Base-by-base conservation (phyloP, 2,113 vertebrate species). In the Notarius quadriscutis region DNA sequence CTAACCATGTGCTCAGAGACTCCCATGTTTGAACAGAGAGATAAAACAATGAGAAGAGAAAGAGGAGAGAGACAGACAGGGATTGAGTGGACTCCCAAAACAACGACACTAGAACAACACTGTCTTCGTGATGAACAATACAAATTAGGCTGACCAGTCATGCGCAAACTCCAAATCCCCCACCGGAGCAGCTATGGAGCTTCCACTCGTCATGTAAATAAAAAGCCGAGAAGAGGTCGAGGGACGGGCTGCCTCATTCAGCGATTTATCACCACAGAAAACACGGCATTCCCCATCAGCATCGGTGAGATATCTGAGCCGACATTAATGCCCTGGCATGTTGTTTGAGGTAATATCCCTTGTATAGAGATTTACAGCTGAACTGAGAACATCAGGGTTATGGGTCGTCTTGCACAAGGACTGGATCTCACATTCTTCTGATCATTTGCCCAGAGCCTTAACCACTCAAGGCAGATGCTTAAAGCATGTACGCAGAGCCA, bases 61-160 rank as follows among this genome's bases (percentile, higher is more conserved):
- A 74, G 89, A 75, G 69, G 20, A 77, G 27, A 30, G 1, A 30
- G 50, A 71, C 25, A 87, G 79, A 67, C 51, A 41, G 63, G 69
- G 57, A 63, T 48, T 10, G 7, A 79, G 63, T 65, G 30, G 50
- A 84, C 72, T 86, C 85, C 85, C 85, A 27, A 72, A 81, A 34
- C 78, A 72, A 83, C 62, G 85, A 86, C 79, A 41, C 41, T 79
- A 74, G 71, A 90, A 87, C 83, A 89, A 89, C 89, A 85, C 50
- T 80, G 85, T 87, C 82, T 87, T 83, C 83, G 25, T 90, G 87
- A 67, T 62, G 65, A 89, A 89, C 80, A 90, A 85, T 87, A 87
- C 89, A 87, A 90, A 90, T 90, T 85, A 89, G 82, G 77, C 81
- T 88, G 87, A 79, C 78, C 87, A 83, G 69, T 72, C 89, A 88